These are phyloP conservation scores for Malurus leucopterus DNA, from an alignment of 2,797 vertebrate genomes.

Conservation along the genomic window DNA sequence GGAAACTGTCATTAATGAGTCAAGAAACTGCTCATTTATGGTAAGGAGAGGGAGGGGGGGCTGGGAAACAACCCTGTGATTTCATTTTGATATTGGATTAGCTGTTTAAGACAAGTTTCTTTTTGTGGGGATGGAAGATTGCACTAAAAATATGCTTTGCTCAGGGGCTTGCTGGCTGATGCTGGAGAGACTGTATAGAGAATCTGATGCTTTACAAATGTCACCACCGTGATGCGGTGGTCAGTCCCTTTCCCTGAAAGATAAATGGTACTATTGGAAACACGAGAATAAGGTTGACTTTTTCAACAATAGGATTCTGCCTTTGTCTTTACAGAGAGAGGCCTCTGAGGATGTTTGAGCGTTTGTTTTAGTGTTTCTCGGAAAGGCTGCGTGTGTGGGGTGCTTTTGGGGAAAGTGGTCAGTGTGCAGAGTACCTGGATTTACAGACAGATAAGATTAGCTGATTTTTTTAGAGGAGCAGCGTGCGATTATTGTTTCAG, in stretches of 20 bases:
- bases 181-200: slow-evolving; percentile 67
- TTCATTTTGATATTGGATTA: slow-evolving; percentile 76
- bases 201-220: slow-evolving; percentile 74
- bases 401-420: slow-evolving; percentile 53
- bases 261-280: slow-evolving; percentile 74
- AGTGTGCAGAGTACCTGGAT: slow-evolving; percentile 53
- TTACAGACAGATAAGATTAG: slow-evolving; percentile 16
- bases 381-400: slow-evolving; percentile 47
- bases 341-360: slow-evolving; percentile 71
- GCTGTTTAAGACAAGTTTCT: slow-evolving; percentile 77
- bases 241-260: slow-evolving; percentile 68
- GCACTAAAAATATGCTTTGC: slow-evolving; percentile 71
- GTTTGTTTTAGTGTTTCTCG: slow-evolving; percentile 62
- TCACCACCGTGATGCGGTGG: slow-evolving; percentile 60
- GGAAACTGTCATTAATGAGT: slow-evolving; percentile 83
- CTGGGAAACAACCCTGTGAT: slow-evolving; percentile 68
- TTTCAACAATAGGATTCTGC: slow-evolving; percentile 76
- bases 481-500: slow-evolving; percentile 49
- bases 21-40: slow-evolving; percentile 84
- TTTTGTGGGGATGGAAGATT: slow-evolving; percentile 69
- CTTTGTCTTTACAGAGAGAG: slow-evolving; percentile 75
- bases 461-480: slow-evolving; percentile 34
- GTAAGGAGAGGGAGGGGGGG: slow-evolving; percentile 71
- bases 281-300: slow-evolving; percentile 75
- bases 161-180: slow-evolving; percentile 68